Conservation (phyloP, 2,888 invertebrate genomes). For the Lasioglossum calceatum region DNA sequence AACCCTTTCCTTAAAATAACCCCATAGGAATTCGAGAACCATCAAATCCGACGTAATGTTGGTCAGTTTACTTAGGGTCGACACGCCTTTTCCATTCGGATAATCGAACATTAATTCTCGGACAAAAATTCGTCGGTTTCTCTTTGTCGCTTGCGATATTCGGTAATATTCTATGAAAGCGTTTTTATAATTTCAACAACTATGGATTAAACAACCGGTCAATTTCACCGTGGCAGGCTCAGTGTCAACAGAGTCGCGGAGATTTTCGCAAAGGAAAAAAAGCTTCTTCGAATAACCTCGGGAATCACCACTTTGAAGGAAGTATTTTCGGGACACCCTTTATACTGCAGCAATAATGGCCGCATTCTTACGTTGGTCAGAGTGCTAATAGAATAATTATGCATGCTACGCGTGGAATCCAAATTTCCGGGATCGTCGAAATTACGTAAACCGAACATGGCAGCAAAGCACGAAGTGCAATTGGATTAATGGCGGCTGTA, state of each 20-base stretch:
- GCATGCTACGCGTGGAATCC: background rate
- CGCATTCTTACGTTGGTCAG: background rate
- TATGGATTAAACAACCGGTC: too few relatives aligned
- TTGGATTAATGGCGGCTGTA: conserved; percentile 22
- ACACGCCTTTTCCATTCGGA: background rate
- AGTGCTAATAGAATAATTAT: background rate
- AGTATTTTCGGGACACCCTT: too few relatives aligned
- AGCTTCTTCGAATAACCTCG: too few relatives aligned
- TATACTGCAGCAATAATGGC: too few relatives aligned
- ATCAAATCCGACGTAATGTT: background rate
- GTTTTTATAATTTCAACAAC: too few relatives aligned
- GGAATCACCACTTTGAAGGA: too few relatives aligned
- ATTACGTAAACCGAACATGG: background rate
- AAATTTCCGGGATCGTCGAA: background rate
- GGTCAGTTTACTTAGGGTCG: background rate
- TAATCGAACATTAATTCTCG: background rate
- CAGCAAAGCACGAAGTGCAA: background rate
- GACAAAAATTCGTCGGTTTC: background rate
- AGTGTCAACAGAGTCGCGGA: too few relatives aligned
- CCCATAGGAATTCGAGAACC: background rate
- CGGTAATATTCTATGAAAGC: too few relatives aligned
- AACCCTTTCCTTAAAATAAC: background rate
- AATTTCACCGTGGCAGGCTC: too few relatives aligned
- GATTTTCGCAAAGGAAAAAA: too few relatives aligned
- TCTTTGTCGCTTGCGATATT: background rate